Conservation (phyloP, 2,113 vertebrate genomes). For the Ciconia stormi region DNA sequence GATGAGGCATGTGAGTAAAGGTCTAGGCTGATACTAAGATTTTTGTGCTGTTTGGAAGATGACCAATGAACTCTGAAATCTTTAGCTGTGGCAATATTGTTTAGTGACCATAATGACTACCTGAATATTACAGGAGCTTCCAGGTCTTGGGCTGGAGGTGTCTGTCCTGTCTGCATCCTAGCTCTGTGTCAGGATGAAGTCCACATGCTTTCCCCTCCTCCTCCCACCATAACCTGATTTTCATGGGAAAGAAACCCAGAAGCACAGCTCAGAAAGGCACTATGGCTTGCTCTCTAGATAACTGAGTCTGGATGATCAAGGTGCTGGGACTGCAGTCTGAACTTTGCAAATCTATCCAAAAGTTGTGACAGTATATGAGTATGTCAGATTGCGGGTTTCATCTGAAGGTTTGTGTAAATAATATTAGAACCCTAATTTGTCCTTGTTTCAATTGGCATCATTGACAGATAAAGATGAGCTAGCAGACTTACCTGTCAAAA, state of each 20-base stretch:
- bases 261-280: neutral
- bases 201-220: neutral
- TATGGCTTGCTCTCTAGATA: neutral
- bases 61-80: neutral
- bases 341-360: neutral
- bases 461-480: neutral
- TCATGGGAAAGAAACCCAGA: neutral
- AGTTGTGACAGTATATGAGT: neutral
- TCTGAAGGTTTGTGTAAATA: neutral
- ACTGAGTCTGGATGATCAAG: neutral
- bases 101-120: neutral
- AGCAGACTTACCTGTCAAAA: neutral
- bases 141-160: neutral
- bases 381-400: neutral
- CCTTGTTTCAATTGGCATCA: neutral
- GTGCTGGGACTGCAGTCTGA: neutral
- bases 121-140: neutral
- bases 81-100: neutral
- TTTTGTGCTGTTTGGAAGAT: neutral
- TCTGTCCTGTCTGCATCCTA: neutral
- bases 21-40: neutral
- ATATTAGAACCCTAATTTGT: neutral
- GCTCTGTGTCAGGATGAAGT: neutral
- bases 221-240: neutral
- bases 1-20: neutral